These are phyloP conservation scores for Drosophila quadrilineata DNA, from an alignment of 1,140 invertebrate genomes.

Conservation along the genomic window DNA sequence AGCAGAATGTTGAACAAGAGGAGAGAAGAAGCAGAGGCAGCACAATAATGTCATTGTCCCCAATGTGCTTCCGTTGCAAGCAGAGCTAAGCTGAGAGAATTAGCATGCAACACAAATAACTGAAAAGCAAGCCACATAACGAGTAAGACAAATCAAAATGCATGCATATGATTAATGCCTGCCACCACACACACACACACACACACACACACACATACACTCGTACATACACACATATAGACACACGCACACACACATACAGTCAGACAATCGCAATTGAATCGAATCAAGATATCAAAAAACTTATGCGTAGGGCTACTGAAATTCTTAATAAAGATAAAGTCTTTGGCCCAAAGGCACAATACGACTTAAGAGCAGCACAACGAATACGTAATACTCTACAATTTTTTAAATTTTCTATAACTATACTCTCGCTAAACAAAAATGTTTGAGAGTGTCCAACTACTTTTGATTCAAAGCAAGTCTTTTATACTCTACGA, in stretches of 20 bases:
- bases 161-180: conserved; percentile 69
- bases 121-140: conserved; percentile 68
- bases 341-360: conserved; percentile 22
- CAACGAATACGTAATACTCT: too few relatives aligned
- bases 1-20: background rate
- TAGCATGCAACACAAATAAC: conserved; percentile 69
- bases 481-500: too few relatives aligned
- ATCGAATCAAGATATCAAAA: conserved; percentile 78
- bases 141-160: conserved; percentile 66
- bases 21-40: background rate
- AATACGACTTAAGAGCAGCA: too few relatives aligned
- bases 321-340: conserved; percentile 79
- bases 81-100: conserved; percentile 31
- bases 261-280: conserved; percentile 35
- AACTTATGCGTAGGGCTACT: conserved; percentile 64
- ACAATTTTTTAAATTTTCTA: too few relatives aligned
- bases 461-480: too few relatives aligned
- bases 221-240: conserved; percentile 3
- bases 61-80: conserved; percentile 42
- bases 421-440: too few relatives aligned
- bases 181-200: conserved; percentile 6
- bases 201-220: background rate
- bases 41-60: conserved; percentile 37
- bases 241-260: conserved; percentile 4
- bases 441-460: too few relatives aligned